Evolutionary conservation across 2,113 vertebrate species (phyloP), one percentile per base, ranked within the genome.

Genomic region (Gopherus evgoodei): DNA sequence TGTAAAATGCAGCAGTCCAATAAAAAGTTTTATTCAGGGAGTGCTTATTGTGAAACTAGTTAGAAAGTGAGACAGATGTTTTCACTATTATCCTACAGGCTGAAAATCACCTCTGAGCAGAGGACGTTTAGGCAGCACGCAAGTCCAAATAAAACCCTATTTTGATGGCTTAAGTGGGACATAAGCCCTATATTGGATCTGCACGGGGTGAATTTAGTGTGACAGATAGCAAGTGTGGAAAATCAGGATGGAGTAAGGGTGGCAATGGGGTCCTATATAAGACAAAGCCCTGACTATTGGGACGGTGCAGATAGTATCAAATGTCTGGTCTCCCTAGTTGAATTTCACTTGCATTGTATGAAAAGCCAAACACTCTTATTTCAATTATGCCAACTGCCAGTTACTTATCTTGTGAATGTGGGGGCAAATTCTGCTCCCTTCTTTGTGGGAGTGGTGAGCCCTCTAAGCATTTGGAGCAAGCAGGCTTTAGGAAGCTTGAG

Each of bases 91-190:
- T 95, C 86, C 93, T 91, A 56, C 92, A 81, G 79, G 86, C 93
- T 94, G 84, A 89, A 97, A 96, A 97, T 96, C 92, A 97, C 90
- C 29, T 88, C 86, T 31, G 54, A 91, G 54, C 83, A 81, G 91
- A 89, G 92, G 44, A 88, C 80, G 82, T 80, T 59, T 80, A 95
- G 83, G 42, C 79, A 94, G 83, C 96, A 95, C 79, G 38, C 59
- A 92, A 94, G 92, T 95, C 91, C 95, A 91, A 95, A 91, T 95
- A 96, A 97, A 96, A 95, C 93, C 93, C 92, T 92, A 89, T 91
- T 97, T 92, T 92, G 93, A 91, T 65, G 47, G 42, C 91, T 90
- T 91, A 75, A 95, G 75, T 82, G 93, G 95, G 92, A 95, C 29
- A 75, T 56, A 96, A 96, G 88, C 75, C 89, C 79, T 52, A 35